These are phyloP conservation scores for Heliconius charithonia DNA, from an alignment of 2,888 invertebrate species.

Conservation along the genomic window DNA sequence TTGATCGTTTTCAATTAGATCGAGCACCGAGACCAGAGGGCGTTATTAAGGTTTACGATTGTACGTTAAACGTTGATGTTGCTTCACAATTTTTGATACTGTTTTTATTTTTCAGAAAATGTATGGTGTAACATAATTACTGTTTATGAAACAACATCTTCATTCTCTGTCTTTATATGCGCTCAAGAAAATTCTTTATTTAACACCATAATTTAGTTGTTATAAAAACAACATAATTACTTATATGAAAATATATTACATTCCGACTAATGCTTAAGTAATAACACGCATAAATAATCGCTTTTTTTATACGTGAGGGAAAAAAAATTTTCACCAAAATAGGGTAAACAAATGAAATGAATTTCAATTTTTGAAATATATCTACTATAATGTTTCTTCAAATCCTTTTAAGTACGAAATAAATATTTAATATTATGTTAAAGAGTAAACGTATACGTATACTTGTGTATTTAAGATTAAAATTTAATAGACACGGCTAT, in stretches of 20 bases:
- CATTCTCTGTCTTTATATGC: neutral
- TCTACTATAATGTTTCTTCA: too few species aligned
- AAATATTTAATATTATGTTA: neutral
- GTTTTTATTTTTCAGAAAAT: neutral
- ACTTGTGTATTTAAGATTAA: too few species aligned
- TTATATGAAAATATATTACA: neutral
- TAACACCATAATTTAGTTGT: neutral
- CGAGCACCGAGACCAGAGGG: conserved; percentile 30
- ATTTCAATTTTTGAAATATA: too few species aligned
- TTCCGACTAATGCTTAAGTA: neutral
- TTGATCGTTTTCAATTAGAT: conserved; percentile 34
- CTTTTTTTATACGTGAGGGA: neutral
- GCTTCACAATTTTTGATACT: conserved; percentile 7
- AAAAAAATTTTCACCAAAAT: neutral
- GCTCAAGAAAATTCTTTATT: neutral
- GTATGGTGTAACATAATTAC: neutral
- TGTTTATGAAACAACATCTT: neutral
- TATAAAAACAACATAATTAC: neutral
- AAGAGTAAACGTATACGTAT: neutral
- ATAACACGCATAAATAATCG: neutral
- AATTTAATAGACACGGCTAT: neutral
- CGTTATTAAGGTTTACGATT: conserved; percentile 31
- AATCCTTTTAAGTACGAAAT: neutral
- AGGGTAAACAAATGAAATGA: too few species aligned
- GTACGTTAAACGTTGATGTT: conserved; percentile 27